phyloP scores from a whole-genome alignment of 2,888 invertebrate species.

The Drosophila aldrichi region DNA sequence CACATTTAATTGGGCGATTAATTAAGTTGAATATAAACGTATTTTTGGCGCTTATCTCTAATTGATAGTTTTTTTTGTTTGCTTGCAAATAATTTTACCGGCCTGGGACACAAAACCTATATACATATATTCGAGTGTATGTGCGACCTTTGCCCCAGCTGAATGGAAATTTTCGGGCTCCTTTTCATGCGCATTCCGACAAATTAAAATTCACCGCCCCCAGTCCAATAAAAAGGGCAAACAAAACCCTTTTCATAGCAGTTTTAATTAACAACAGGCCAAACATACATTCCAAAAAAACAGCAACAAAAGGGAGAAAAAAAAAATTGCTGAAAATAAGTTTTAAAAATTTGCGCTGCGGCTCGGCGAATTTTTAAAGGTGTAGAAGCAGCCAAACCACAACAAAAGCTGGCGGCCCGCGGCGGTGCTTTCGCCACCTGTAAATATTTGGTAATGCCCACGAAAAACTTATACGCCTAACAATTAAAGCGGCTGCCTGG shows the following conservation, averaged over 20 bases:
- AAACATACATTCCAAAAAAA: conserved; percentile 22
- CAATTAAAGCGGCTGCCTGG: conserved; percentile 40
- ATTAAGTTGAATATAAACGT: conserved; percentile 10
- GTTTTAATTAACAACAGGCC: conserved; percentile 57
- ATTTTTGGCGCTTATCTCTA: conserved; percentile 20
- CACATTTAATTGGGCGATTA: conserved; percentile 22
- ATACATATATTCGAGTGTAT: conserved; percentile 7
- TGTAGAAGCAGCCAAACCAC: conserved; percentile 45
- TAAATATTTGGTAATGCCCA: conserved; percentile 58
- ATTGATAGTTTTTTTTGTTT: conserved; percentile 20
- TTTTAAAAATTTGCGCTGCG: conserved; percentile 65
- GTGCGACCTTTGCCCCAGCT: not conserved
- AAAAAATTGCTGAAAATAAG: conserved; percentile 17
- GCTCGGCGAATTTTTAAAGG: conserved; percentile 36
- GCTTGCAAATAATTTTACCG: not conserved
- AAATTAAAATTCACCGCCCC: not conserved
- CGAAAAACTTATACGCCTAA: conserved; percentile 45
- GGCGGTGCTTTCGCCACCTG: conserved; percentile 44
- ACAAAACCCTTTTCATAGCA: conserved; percentile 43
- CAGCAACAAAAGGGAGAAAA: not conserved
- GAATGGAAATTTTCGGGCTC: not conserved
- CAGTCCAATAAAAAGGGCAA: conserved; percentile 25
- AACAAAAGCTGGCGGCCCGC: conserved; percentile 50
- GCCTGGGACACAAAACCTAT: not conserved
- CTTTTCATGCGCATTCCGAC: not conserved